Conservation (phyloP, 1,140 invertebrate genomes). For the Drosophila truncata region DNA sequence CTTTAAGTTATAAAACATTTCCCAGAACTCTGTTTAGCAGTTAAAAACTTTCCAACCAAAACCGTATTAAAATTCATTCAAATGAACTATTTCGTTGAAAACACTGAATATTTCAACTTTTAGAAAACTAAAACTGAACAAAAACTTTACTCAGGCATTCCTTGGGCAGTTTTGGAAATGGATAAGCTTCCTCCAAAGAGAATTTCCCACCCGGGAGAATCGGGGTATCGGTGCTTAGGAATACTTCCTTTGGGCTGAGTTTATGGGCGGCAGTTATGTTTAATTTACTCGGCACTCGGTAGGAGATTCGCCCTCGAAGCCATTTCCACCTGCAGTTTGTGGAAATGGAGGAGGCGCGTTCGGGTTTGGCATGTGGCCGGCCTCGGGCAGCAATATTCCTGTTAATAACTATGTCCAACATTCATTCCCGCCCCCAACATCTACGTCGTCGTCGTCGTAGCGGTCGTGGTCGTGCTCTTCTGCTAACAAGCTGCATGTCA, state of each 20-base stretch:
- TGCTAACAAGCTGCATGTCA: slow-evolving; percentile 64
- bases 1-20: not conserved
- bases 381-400: slow-evolving; percentile 38
- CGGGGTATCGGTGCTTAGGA: not conserved
- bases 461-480: not conserved
- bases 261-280: slow-evolving; percentile 56
- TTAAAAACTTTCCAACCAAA: not conserved
- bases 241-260: slow-evolving; percentile 12
- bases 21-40: not conserved
- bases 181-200: slow-evolving; percentile 4
- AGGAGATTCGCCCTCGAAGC: not conserved
- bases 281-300: slow-evolving; percentile 43
- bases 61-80: slow-evolving; percentile 7
- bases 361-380: slow-evolving; percentile 15
- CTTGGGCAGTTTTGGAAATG: slow-evolving; percentile 2
- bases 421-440: slow-evolving; percentile 1
- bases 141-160: slow-evolving; percentile 9
- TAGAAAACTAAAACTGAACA: slow-evolving; percentile 9
- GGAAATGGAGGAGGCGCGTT: not conserved
- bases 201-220: not conserved
- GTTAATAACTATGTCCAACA: slow-evolving; percentile 50
- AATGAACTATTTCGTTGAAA: slow-evolving; percentile 14
- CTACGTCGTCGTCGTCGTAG: not conserved
- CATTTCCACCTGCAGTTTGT: slow-evolving; percentile 42
- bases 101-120: slow-evolving; percentile 12